Evolutionary conservation across 2,113 vertebrate genomes (phyloP).

Genomic region (Amia ocellicauda): DNA sequence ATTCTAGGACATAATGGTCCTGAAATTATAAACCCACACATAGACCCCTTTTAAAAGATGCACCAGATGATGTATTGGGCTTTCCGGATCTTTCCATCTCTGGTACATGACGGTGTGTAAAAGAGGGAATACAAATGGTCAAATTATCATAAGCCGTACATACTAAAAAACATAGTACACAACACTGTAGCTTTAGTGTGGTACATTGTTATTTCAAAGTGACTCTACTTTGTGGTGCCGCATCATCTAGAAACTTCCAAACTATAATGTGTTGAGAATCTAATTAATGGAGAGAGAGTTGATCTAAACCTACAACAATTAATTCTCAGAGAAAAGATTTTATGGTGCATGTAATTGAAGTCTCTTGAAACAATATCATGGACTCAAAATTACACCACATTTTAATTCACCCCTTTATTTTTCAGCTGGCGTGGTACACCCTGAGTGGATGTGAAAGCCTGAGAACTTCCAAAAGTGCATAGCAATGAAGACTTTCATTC

Average conservation of each 20-base stretch:
- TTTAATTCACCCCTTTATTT: not conserved
- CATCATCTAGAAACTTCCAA: slow-evolving; percentile 27
- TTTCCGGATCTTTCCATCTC: too few relatives aligned
- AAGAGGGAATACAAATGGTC: too few relatives aligned
- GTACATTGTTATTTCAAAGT: slow-evolving; percentile 14
- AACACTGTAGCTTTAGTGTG: too few relatives aligned
- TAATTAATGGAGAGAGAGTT: slow-evolving; percentile 46
- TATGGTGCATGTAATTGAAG: slow-evolving; percentile 69
- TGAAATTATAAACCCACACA: too few relatives aligned
- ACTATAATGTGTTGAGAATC: slow-evolving; percentile 45
- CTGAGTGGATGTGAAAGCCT: not conserved
- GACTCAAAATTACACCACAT: slow-evolving; percentile 49
- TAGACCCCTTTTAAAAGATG: too few relatives aligned
- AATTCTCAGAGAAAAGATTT: slow-evolving; percentile 35
- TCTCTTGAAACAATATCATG: slow-evolving; percentile 46
- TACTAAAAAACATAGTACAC: too few relatives aligned
- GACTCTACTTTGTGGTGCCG: slow-evolving; percentile 10
- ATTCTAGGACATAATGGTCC: too few relatives aligned
- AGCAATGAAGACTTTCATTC: too few relatives aligned
- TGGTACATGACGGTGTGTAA: too few relatives aligned
- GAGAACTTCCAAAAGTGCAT: not conserved
- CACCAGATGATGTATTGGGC: too few relatives aligned
- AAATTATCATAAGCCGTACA: too few relatives aligned
- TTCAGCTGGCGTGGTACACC: not conserved
- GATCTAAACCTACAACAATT: slow-evolving; percentile 56